Evolutionary conservation across 2,113 vertebrate species (phyloP).

Genomic region (Megaceryle torquata): DNA sequence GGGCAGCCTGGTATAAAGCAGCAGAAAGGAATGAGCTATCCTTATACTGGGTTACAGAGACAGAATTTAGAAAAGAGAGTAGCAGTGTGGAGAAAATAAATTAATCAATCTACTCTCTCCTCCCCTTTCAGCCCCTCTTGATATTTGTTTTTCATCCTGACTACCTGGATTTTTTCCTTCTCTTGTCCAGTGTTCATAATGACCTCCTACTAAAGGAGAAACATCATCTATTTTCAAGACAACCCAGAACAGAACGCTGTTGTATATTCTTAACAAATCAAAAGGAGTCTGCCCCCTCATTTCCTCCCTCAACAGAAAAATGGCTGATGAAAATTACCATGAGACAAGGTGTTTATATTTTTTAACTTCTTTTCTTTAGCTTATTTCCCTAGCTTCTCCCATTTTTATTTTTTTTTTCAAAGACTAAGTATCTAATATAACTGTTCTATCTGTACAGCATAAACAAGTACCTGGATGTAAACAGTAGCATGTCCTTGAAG

Average conservation of each 20-base stretch:
- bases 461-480: conserved; percentile 80
- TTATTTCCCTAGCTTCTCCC: not conserved
- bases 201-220: not conserved
- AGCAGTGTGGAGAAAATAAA: not conserved
- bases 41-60: not conserved
- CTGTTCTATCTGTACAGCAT: accelerated
- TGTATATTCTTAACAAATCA: not conserved
- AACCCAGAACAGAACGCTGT: not conserved
- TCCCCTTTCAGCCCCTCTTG: not conserved
- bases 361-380: not conserved
- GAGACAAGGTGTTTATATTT: not conserved
- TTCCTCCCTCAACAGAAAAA: not conserved
- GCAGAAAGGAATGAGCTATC: not conserved
- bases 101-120: not conserved
- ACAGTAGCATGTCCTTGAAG: conserved; percentile 77
- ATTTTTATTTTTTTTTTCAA: not conserved
- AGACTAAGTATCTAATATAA: not conserved
- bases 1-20: not conserved
- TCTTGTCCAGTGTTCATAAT: not conserved
- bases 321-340: not conserved
- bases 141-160: not conserved
- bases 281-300: not conserved
- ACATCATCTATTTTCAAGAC: not conserved
- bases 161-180: not conserved
- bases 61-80: not conserved